Evolutionary conservation across 2,113 vertebrate species (phyloP), one percentile per base, ranked within the genome.

Genomic region (Sinocyclocheilus anophthalmus): DNA sequence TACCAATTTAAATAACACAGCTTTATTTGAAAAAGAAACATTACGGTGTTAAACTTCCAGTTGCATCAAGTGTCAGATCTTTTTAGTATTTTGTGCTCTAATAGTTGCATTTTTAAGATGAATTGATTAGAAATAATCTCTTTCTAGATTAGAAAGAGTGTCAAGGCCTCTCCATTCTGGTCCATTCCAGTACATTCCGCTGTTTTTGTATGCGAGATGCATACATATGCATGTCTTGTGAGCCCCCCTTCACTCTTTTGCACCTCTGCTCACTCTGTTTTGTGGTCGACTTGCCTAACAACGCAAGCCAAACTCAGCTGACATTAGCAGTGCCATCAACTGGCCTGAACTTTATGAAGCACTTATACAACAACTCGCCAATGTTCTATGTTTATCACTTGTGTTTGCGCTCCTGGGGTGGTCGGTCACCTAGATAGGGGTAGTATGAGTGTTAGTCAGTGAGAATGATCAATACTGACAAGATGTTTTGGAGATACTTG

Each of bases 401-500:
- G 39, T 67, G 20, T 61, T 48, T 18, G 80, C 4, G 1, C 39
- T 67, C 42, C 16, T 1, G 13, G 18, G 63, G 11, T 82, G 45
- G 26, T 85, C 39, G 30, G 63, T 59, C 63, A 26, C 45, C 24
- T 78, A 42, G 39, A 67, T n/a, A 42, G 33, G 22, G 59, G 45
- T 67, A 63, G 72, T 72, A 26, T 45, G 5, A 16, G 39, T 80
- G 65, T 55, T 59, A 78, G 78, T 78, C 63, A 72, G 13, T 79
- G 84, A 67, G 63, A 39, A 72, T 39, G 78, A 69, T 70, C 84
- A 86, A 78, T 86, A 72, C 37, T 59, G 76, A 55, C 84, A 69
- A 81, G 65, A 72, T 72, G 75, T 79, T 86, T 78, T 81, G 79
- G 61, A 81, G 42, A 67, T 67, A 22, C 42, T 69, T 33, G 45